phyloP scores from a whole-genome alignment of 2,797 vertebrate species.

The Poliocrania exsul region DNA sequence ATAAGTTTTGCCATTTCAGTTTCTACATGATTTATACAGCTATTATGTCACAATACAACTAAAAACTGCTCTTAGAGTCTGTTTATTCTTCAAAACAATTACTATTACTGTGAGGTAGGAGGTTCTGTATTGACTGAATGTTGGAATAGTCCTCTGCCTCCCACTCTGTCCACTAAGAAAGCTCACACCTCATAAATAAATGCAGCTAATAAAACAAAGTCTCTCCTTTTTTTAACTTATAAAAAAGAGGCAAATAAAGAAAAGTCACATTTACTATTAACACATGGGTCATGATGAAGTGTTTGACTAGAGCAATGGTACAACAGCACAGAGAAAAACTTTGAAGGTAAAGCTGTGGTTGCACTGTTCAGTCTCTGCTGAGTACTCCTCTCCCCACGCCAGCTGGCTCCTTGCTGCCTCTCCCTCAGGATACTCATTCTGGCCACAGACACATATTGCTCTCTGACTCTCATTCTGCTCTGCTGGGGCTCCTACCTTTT shows the following conservation, averaged over 20 bases:
- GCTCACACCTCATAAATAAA: conserved; percentile 45
- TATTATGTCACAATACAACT: background rate
- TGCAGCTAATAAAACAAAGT: background rate
- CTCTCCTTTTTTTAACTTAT: background rate
- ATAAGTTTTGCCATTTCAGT: background rate
- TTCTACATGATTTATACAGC: background rate
- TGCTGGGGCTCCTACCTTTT: background rate
- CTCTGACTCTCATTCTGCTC: background rate
- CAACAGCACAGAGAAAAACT: background rate
- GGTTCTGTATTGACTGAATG: background rate
- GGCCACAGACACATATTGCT: background rate
- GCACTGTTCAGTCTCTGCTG: background rate
- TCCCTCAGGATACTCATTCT: background rate
- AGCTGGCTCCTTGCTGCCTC: background rate
- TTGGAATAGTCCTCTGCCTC: background rate
- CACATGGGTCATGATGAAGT: background rate
- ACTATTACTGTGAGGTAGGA: background rate
- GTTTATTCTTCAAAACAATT: conserved; percentile 11
- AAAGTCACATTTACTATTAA: background rate
- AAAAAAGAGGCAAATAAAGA: background rate
- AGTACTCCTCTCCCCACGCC: background rate
- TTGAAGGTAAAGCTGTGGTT: background rate
- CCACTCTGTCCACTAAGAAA: background rate
- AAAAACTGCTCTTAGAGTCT: background rate
- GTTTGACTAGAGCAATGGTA: background rate